Conservation (phyloP, 2,888 invertebrate species). For the Aphodius sticticus region DNA sequence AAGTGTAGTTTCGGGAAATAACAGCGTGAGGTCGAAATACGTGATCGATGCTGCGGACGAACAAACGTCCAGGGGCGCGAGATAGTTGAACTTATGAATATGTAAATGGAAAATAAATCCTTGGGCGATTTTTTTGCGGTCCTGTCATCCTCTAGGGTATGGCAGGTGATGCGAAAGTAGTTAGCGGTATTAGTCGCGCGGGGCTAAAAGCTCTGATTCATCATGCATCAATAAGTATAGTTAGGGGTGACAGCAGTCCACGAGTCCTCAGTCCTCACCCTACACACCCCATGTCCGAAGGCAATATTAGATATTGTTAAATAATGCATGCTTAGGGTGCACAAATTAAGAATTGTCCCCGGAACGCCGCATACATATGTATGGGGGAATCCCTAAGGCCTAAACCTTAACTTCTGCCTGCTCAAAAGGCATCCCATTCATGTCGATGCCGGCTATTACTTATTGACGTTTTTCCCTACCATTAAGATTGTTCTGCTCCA, state of each 20-base stretch:
- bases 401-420: background rate
- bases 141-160: constrained; percentile 30
- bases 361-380: constrained; percentile 19
- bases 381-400: background rate
- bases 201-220: constrained; percentile 54
- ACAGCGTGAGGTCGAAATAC: background rate
- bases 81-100: constrained; percentile 39
- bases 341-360: constrained; percentile 23
- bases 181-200: constrained; percentile 29
- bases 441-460: background rate
- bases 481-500: background rate
- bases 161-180: constrained; percentile 32
- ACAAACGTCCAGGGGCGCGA: background rate
- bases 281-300: constrained; percentile 6
- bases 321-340: constrained; percentile 29
- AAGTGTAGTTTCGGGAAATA: background rate
- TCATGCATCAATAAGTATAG: constrained; percentile 45
- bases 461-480: background rate
- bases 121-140: constrained; percentile 34
- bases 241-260: background rate
- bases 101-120: constrained; percentile 40
- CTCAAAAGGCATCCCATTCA: background rate
- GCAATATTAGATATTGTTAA: constrained; percentile 30
- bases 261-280: background rate
- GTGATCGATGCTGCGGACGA: background rate